Evolutionary conservation across 2,113 vertebrate species (phyloP), one percentile per base, ranked within the genome.

Genomic region (Tauraco erythrolophus): DNA sequence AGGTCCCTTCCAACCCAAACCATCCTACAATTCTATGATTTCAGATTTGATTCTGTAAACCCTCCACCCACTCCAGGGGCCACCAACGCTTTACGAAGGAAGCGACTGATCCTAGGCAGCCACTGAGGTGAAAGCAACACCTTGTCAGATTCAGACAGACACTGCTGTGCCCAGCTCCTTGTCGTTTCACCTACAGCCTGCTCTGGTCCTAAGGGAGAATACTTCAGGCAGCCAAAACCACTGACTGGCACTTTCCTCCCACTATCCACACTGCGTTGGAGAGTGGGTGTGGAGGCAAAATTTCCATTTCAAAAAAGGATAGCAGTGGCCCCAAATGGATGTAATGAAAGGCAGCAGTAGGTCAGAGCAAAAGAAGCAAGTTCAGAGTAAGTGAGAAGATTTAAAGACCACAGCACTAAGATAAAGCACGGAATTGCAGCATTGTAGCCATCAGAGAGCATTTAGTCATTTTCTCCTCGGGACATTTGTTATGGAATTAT

Each of bases 91-190:
- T 74, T 33, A 80, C 9, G 3, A 70, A 75, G 76, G 64, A 91
- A 87, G 24, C 11, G 14, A 30, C 5, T 18, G 51, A n/a, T n/a
- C 64, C 74, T 22, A 30, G 14, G 46, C 14, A 77, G 15, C 65
- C 12, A 12, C 19, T 0, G 17, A 51, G 51, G 48, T 28, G 33
- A 60, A 74, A 50, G 19, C 4, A 1, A 65, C 11, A 8, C 22
- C 28, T 13, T 5, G 0, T 50, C 41, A 23, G 46, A 16, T 14
- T 15, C 0, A 0, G 41, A 14, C 18, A n/a, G 39, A 31, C 0
- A 0, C 33, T 35, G 56, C 56, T 43, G 21, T 33, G 35, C 35
- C 10, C 3, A 1, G 0, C 27, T 43, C 50, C 56, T n/a, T 37
- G 45, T 61, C 1, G 0, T 25, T 60, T 8, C 68, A 75, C 43